Evolutionary conservation across 2,888 invertebrate species (phyloP), one percentile per base, ranked within the genome.

Genomic region (Hypomecis atomaria): DNA sequence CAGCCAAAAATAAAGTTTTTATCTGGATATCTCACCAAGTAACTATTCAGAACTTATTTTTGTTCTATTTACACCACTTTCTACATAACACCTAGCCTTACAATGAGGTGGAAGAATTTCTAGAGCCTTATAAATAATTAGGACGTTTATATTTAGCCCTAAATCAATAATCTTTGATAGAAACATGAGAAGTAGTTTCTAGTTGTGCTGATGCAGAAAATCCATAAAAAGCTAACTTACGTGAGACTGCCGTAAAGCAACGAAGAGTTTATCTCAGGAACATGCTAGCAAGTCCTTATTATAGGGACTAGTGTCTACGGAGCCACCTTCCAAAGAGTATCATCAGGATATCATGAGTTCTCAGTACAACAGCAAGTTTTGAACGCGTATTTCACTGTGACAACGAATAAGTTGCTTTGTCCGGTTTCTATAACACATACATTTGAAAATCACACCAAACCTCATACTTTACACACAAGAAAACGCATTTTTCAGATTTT

Each of bases 161-260:
- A 49, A 77, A 77, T 79, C 77, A 70, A 78, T 78, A 73, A 44
- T 23, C 65, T 71, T 59, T 71, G 67, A 74, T 67, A 64, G 70
- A 62, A 71, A 71, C 70, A 72, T 40, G 54, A 33, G 45, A 44
- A 62, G 63, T 11, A 33, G 3, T 23, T 43, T 10, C 38, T 43
- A 37, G 7, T 62, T 69, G 67, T 47, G 40, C 0, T 69, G 56
- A 62, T 49, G 65, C 70, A 61, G 42, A 62, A 65, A 62, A 37
- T 43, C 8, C 0, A 6, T 33, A 53, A 45, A n/a, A 10, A 38
- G 38, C 38, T 44, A 60, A 67, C 71, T 68, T 64, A 71, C 71
- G 49, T 47, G 59, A 53, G 50, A 10, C 33, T 50, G 45, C 6
- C 38, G 52, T 58, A 43, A 45, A 43, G 43, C 34, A 36, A 8